These are phyloP conservation scores for Bucorvus abyssinicus DNA, from an alignment of 2,797 vertebrate genomes.

Conservation along the genomic window DNA sequence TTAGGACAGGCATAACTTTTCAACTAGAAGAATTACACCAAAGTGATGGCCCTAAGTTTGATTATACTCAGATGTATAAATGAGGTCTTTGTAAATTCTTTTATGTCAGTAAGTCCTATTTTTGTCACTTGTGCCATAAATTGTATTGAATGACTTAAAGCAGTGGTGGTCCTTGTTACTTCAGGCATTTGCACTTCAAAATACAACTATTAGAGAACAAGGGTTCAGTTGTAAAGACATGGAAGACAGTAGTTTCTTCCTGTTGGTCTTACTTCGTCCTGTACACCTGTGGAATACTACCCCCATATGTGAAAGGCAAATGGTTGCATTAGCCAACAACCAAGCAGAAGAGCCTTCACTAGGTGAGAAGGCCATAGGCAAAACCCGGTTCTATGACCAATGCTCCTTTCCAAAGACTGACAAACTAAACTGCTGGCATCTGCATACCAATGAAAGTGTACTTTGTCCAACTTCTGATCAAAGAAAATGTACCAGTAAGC, in stretches of 20 bases:
- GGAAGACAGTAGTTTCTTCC: fast-evolving
- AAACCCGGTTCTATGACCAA: neutral
- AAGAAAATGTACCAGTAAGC: no score
- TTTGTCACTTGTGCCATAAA: neutral
- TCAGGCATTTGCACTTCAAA: neutral
- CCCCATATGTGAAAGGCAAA: neutral
- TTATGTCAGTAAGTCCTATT: neutral
- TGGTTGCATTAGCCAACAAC: neutral
- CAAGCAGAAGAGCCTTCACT: neutral
- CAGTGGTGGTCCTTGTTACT: neutral
- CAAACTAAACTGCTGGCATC: neutral
- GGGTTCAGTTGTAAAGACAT: neutral
- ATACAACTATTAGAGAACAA: neutral
- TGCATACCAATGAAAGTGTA: fast-evolving
- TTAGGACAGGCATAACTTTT: neutral
- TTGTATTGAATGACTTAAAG: neutral
- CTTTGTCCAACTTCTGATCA: neutral
- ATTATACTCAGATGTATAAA: neutral
- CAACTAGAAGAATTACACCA: neutral
- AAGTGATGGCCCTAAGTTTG: neutral
- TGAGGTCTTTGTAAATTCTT: neutral
- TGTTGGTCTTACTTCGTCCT: neutral
- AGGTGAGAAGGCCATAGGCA: fast-evolving
- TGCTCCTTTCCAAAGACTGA: neutral
- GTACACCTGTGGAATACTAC: neutral